Evolutionary conservation across 2,888 invertebrate species (phyloP).

Genomic region (Drosophila merina): DNA sequence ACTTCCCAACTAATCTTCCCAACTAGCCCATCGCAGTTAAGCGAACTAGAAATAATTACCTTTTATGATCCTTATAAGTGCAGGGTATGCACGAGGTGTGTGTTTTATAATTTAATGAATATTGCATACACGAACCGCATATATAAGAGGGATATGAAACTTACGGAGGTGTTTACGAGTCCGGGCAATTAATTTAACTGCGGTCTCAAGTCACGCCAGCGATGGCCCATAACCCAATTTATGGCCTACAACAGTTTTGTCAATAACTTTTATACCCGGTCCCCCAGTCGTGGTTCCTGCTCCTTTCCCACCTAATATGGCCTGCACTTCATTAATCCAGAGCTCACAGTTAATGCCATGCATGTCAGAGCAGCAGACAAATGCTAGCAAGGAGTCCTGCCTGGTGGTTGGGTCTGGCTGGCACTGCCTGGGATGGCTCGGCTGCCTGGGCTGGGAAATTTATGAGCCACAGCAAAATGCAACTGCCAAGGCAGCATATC

Average conservation of each 20-base stretch:
- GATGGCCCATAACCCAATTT: conserved; percentile 74
- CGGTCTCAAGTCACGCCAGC: conserved; percentile 55
- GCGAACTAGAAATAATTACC: background rate
- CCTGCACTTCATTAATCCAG: conserved; percentile 79
- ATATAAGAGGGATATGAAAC: conserved; percentile 2
- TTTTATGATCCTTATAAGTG: background rate
- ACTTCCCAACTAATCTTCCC: no score
- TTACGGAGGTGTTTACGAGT: conserved; percentile 69
- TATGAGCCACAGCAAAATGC: conserved; percentile 73
- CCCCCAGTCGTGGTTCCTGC: background rate
- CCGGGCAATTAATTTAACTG: conserved; percentile 73
- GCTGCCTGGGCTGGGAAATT: conserved; percentile 51
- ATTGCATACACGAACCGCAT: background rate
- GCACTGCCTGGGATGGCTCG: conserved; percentile 21
- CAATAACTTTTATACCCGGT: conserved; percentile 68
- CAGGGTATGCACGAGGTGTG: conserved; percentile 2
- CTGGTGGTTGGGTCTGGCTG: background rate
- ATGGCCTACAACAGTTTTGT: conserved; percentile 76
- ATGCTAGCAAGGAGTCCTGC: conserved; percentile 38
- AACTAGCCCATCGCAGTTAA: background rate
- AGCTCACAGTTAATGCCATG: conserved; percentile 73
- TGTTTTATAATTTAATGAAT: conserved; percentile 1
- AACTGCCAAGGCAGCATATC: conserved; percentile 74
- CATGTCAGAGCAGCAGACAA: conserved; percentile 75
- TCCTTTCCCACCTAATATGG: conserved; percentile 66